Evolutionary conservation across 2,888 invertebrate genomes (phyloP), one percentile per base, ranked within the genome.

Genomic region (Scotopteryx bipunctaria): DNA sequence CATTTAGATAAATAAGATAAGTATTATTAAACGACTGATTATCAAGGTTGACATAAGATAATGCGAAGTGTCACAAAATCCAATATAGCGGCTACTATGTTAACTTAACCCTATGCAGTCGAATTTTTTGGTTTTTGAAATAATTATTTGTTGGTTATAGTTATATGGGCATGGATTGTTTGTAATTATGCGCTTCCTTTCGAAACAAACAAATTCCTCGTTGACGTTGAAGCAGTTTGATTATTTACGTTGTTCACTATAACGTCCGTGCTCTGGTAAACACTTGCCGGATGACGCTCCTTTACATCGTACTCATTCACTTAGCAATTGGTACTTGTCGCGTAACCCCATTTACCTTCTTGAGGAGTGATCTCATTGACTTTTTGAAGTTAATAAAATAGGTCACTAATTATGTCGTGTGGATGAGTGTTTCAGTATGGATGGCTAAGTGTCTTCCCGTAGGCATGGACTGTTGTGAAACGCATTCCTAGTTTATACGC

Each of bases 121-220:
- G n/a, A n/a, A n/a, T n/a, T n/a, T n/a, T n/a, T n/a, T n/a, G n/a
- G n/a, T n/a, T n/a, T n/a, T n/a, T n/a, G n/a, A n/a, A n/a, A n/a
- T n/a, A n/a, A n/a, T n/a, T n/a, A n/a, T n/a, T n/a, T n/a, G n/a
- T 49, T 40, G 23, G 21, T 55, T 40, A 27, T 50, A 27, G 5
- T 31, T 19, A 13, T 27, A 27, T 27, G 15, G 21, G 36, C 43
- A 46, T 42, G 35, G 46, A 47, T 63, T 56, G 57, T 54, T 57
- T 62, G 57, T 60, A 55, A 52, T 61, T 52, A 58, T 55, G 58
- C 51, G 52, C 49, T 69, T 75, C 67, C 64, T 67, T 59, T 69
- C 63, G 62, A 80, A 83, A 83, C 76, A 86, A 84, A 82, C 83
- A 79, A 81, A 86, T 85, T 78, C 83, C 77, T 75, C 73, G 65